phyloP scores from a whole-genome alignment of 2,797 vertebrate genomes.

The Sebastes matsubarae region DNA sequence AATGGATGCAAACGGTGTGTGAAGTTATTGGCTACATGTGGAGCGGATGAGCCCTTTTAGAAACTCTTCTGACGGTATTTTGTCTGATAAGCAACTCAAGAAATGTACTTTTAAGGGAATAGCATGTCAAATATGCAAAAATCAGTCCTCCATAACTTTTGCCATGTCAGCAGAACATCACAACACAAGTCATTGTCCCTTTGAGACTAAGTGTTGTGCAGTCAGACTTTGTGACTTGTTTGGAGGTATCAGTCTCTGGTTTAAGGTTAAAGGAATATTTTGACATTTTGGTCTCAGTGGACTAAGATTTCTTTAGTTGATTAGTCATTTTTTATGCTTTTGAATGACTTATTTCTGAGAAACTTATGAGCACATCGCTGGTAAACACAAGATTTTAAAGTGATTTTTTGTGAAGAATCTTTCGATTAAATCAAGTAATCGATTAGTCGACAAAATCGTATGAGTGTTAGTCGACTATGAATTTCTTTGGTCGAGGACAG shows the following conservation, averaged over 20 bases:
- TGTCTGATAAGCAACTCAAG: neutral
- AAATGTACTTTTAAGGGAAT: neutral
- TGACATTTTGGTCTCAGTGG: neutral
- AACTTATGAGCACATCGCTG: too few relatives aligned
- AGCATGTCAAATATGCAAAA: neutral
- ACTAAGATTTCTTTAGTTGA: too few relatives aligned
- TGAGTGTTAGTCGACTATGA: too few relatives aligned
- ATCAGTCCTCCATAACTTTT: neutral
- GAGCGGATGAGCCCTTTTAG: neutral
- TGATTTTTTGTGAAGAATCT: too few relatives aligned
- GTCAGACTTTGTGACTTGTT: neutral
- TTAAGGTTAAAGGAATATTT: neutral
- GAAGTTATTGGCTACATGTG: neutral
- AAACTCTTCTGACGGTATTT: neutral
- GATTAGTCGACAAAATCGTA: too few relatives aligned
- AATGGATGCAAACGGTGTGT: neutral
- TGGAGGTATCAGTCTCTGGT: neutral
- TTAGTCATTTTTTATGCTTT: too few relatives aligned
- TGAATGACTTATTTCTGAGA: too few relatives aligned
- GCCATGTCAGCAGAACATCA: neutral
- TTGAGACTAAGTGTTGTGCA: neutral
- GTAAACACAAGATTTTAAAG: too few relatives aligned
- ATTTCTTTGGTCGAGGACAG: too few relatives aligned
- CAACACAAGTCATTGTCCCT: neutral
- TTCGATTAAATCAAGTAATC: accelerated